These are phyloP conservation scores for Apostichopus californicus DNA, from an alignment of 35 echinoderm and acorn worm species.

Conservation along the genomic window DNA sequence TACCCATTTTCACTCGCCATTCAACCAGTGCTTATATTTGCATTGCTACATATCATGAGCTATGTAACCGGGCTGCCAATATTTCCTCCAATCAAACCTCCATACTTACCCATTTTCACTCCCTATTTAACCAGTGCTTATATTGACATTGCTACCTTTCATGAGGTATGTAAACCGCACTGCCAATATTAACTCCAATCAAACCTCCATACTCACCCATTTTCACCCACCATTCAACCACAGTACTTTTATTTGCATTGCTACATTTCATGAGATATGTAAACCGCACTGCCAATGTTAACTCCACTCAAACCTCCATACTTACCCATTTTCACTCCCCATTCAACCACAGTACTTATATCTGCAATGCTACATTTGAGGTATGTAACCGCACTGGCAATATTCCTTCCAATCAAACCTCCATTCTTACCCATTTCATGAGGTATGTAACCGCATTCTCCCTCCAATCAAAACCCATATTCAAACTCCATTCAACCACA, in stretches of 20 bases:
- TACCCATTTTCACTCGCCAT: constrained; percentile 77
- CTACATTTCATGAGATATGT: constrained; percentile 64
- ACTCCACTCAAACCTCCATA: neutral
- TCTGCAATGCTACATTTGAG: constrained; percentile 67
- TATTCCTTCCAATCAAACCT: neutral
- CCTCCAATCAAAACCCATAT: too few species aligned
- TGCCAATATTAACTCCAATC: neutral
- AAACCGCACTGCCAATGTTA: neutral
- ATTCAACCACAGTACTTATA: constrained; percentile 66
- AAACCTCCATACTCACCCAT: constrained; percentile 59
- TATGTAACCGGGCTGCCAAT: constrained; percentile 1
- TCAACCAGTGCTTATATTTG: constrained; percentile 75
- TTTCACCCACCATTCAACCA: constrained; percentile 70
- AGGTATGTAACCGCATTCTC: too few species aligned
- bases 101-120: constrained; percentile 48
- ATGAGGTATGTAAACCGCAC: constrained; percentile 20
- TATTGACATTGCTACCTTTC: constrained; percentile 69
- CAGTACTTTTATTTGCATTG: constrained; percentile 70
- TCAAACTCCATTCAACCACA: constrained; percentile 75
- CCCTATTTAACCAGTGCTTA: constrained; percentile 76
- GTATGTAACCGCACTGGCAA: neutral
- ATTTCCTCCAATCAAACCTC: neutral
- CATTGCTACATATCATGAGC: constrained; percentile 60
- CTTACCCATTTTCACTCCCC: constrained; percentile 67
- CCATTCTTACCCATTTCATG: constrained; percentile 66